phyloP scores from a whole-genome alignment of 1,140 invertebrate species.

The Aphis craccivora region DNA sequence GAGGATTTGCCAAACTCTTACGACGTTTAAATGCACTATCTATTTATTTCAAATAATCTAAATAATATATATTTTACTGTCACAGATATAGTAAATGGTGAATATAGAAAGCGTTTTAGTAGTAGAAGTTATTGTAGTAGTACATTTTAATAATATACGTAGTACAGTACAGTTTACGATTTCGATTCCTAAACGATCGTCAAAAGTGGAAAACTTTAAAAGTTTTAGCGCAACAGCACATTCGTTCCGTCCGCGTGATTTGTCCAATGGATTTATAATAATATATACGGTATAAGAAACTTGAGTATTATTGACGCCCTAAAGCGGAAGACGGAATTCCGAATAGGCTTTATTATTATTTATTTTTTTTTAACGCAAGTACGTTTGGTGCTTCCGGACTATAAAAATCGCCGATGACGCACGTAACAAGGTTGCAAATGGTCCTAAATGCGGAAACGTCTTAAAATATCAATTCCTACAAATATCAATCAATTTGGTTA shows the following conservation, averaged over 20 bases:
- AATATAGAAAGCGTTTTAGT: not conserved
- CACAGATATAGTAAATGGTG: not conserved
- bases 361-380: not conserved
- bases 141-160: not conserved
- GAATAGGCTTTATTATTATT: slow-evolving; percentile 17
- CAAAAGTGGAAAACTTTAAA: not conserved
- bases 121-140: not conserved
- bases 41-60: slow-evolving; percentile 25
- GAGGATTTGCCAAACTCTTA: not conserved
- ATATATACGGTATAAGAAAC: not conserved
- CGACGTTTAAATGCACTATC: not conserved
- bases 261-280: not conserved
- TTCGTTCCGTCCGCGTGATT: not conserved
- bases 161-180: not conserved
- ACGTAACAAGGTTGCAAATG: not conserved
- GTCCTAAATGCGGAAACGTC: not conserved
- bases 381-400: no score
- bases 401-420: not conserved
- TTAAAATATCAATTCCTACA: not conserved
- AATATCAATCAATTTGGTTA: not conserved
- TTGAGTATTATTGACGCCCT: not conserved
- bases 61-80: slow-evolving; percentile 3
- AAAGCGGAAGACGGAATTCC: not conserved
- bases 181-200: not conserved
- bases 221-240: not conserved